Base-by-base conservation (phyloP, 2,888 invertebrate species). In the Caenorhabditis panamensis region DNA sequence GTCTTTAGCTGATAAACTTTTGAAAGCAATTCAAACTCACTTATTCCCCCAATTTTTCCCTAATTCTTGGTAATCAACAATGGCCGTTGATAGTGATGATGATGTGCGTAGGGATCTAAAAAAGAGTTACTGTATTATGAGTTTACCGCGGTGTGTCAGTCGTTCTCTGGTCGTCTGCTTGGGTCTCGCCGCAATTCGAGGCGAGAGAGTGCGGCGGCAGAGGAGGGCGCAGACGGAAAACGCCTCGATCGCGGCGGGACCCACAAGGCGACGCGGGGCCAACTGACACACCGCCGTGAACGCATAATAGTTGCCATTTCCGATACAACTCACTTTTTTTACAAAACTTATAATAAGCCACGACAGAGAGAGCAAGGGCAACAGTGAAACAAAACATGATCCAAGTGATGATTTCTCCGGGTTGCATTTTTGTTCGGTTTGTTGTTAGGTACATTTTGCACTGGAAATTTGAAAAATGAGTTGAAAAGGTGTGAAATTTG, bases 271-370 rank as follows among this genome's bases (percentile, higher is more conserved):
- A n/a, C n/a, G n/a, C n/a, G n/a, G n/a, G n/a, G n/a, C n/a, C n/a
- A n/a, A n/a, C n/a, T n/a, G n/a, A n/a, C n/a, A n/a, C n/a, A n/a
- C n/a, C n/a, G n/a, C n/a, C n/a, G n/a, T n/a, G n/a, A n/a, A n/a
- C n/a, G n/a, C n/a, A 53, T 18, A 31, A 9, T 31, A 31, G 9
- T 31, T 31, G 5, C 31, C 31, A 31, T 9, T 9, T 31, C 4
- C 31, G 9, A 9, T 31, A 31, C 31, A 4, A 16, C 53, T 24
- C 18, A 82, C 82, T 82, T 69, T 77, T 77, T 49, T 78, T 78
- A 68, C 77, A 78, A 47, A 82, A 77, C 68, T 82, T 82, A 47
- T 82, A 82, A 63, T 82, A 82, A 22, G 68, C 77, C 20, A 82
- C 77, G 13, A 82, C 82, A 3, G 73, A 58, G 2, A 78, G 51